These are phyloP conservation scores for Hylaea fasciaria DNA, from an alignment of 2,888 invertebrate species.

Conservation along the genomic window DNA sequence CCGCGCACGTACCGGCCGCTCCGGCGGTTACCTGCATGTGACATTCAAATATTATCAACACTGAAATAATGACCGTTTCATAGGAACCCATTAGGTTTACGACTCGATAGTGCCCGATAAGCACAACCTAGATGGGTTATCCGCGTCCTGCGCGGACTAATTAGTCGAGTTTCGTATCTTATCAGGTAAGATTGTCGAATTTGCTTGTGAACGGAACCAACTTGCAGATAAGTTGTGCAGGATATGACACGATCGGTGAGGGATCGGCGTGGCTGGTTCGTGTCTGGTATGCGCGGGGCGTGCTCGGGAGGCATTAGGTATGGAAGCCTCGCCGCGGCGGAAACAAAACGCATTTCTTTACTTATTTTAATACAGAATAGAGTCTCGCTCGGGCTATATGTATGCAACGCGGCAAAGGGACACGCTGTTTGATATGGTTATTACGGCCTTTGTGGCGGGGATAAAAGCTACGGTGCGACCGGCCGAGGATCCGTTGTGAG, in stretches of 20 bases:
- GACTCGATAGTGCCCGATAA: slow-evolving; percentile 59
- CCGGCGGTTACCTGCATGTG: slow-evolving; percentile 70
- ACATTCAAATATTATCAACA: slow-evolving; percentile 78
- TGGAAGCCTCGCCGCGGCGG: slow-evolving; percentile 68
- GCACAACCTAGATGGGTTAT: slow-evolving; percentile 49
- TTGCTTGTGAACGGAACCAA: slow-evolving; percentile 30
- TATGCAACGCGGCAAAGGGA: slow-evolving; percentile 81
- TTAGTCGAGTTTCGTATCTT: slow-evolving; percentile 40
- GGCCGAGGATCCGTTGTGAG: slow-evolving; percentile 64
- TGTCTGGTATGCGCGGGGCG: slow-evolving; percentile 63
- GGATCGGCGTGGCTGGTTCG: slow-evolving; percentile 47
- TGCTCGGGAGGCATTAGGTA: slow-evolving; percentile 67
- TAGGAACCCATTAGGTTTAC: slow-evolving; percentile 69
- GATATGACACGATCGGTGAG: slow-evolving; percentile 31
- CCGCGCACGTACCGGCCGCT: slow-evolving; percentile 74
- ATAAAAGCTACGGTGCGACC: slow-evolving; percentile 75
- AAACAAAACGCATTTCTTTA: slow-evolving; percentile 81
- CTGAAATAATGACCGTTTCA: slow-evolving; percentile 76
- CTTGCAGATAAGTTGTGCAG: slow-evolving; percentile 37
- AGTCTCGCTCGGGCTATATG: slow-evolving; percentile 70
- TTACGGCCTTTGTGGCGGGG: slow-evolving; percentile 80
- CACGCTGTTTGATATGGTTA: slow-evolving; percentile 84
- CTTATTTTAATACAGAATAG: slow-evolving; percentile 75
- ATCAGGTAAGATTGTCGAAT: slow-evolving; percentile 33
- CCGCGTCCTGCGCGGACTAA: slow-evolving; percentile 46